Evolutionary conservation across 2,113 vertebrate genomes (phyloP), one percentile per base, ranked within the genome.

Genomic region (Clupea harengus): DNA sequence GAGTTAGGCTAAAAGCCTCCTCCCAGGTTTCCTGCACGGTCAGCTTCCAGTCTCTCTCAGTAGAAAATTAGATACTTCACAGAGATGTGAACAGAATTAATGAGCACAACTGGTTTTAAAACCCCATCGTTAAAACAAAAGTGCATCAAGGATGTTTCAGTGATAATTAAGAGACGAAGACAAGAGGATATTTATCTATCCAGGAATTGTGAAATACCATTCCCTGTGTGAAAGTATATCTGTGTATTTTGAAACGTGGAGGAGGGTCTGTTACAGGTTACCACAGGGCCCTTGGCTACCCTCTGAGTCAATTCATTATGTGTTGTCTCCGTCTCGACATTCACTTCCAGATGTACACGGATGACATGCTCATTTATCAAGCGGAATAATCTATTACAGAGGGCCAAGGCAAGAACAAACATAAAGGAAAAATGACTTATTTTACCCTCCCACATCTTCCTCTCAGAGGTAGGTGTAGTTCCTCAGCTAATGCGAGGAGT

Each of bases 261-360:
- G 83, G 83, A 87, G 83, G 81, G 82, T 86, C 84, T 82, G 85
- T 84, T 85, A 64, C 81, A 85, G 90, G 89, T 91, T 87, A 88
- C 82, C 81, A 75, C 64, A 82, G 80, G 82, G 82, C 85, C 84
- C 85, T 83, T 46, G 81, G 44, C 81, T 82, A 64, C 28, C 83
- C 80, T 85, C 32, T 54, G 83, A 60, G 81, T 57, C 85, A 60
- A 91, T 88, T 87, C 85, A 90, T 90, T 90, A 90, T 86, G 89
- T 54, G 83, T 86, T 57, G 80, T 83, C 87, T 60, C 81, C 88
- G 78, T 88, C 50, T 83, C 85, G 89, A 85, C 75, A 83, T 85
- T 85, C 81, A 88, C 89, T 89, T 89, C 89, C 91, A 92, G 89
- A 90, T 91, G 90, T 91, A 88, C 85, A 45, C 39, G 20, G 75